Conservation (phyloP, 2,797 vertebrate species). For the Lepilemur ruficaudatus region DNA sequence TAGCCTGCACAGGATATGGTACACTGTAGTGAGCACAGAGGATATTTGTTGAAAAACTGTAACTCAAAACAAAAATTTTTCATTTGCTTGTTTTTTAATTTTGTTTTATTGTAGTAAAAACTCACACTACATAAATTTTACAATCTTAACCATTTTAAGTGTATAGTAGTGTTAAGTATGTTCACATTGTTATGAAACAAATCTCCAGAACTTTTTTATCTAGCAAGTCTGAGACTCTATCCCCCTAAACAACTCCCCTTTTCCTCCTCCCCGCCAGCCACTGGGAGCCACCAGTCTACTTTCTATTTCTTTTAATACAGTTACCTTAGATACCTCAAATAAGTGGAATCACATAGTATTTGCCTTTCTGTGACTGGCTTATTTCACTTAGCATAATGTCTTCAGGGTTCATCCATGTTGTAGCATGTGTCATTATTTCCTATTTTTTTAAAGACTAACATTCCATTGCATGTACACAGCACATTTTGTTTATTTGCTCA, state of each 20-base stretch:
- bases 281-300: neutral
- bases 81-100: neutral
- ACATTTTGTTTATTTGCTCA: neutral
- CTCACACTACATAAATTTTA: neutral
- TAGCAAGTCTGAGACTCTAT: neutral
- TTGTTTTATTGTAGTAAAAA: constrained; percentile 3
- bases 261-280: neutral
- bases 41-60: neutral
- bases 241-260: neutral
- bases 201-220: neutral
- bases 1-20: neutral
- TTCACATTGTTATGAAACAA: neutral
- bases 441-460: neutral
- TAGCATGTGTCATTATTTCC: neutral
- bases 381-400: neutral
- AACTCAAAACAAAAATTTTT: neutral
- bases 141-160: neutral
- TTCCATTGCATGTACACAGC: neutral
- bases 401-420: neutral
- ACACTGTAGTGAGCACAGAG: neutral
- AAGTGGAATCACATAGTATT: neutral
- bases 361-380: neutral
- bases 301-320: neutral
- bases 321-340: neutral
- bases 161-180: neutral